Conservation (phyloP, 1,140 invertebrate species). For the Sycobia sp. region DNA sequence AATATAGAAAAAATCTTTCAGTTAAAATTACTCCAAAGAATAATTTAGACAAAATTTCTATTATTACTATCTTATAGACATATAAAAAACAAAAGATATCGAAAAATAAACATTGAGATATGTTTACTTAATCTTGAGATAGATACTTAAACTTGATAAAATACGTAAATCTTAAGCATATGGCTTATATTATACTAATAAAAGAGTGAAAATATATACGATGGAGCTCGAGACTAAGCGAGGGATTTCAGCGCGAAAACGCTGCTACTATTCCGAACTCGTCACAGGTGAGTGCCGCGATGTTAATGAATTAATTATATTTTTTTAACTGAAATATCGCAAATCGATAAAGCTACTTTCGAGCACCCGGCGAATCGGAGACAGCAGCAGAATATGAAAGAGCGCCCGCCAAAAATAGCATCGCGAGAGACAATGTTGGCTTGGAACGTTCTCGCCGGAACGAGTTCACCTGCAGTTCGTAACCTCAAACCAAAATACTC, state of each 20-base stretch:
- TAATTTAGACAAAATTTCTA: too few species aligned
- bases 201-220: not conserved
- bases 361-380: slow-evolving; percentile 13
- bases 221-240: not conserved
- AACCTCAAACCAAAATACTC: slow-evolving; percentile 3
- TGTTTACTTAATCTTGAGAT: too few species aligned
- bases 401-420: not conserved
- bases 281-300: slow-evolving; percentile 21
- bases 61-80: too few species aligned
- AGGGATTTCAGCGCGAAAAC: not conserved
- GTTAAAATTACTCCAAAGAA: too few species aligned
- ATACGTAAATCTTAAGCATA: too few species aligned
- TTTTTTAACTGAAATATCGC: not conserved
- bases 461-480: slow-evolving; percentile 15
- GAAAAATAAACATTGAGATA: too few species aligned
- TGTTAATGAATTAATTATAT: slow-evolving; percentile 5
- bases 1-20: too few species aligned
- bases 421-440: slow-evolving; percentile 41
- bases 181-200: not conserved
- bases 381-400: not conserved
- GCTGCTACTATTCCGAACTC: slow-evolving; percentile 45
- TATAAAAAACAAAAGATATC: too few species aligned
- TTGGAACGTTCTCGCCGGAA: slow-evolving; percentile 55
- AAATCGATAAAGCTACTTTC: slow-evolving; percentile 24
- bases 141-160: too few species aligned